Base-by-base conservation (phyloP, 2,888 invertebrate genomes). In the Clostera curtula region DNA sequence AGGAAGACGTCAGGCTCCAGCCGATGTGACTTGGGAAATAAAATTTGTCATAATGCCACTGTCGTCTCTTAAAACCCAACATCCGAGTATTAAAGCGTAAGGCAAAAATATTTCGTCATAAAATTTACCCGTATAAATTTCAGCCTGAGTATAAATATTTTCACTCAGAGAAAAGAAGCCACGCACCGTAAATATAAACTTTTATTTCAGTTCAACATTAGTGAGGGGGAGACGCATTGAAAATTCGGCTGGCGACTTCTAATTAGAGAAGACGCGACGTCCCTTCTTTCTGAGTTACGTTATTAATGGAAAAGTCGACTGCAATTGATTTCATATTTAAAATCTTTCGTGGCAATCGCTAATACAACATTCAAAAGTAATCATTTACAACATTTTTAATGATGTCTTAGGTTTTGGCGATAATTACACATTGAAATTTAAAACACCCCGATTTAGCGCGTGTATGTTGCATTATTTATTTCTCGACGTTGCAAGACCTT, bases 131-230 rank as follows among this genome's bases (percentile, higher is more conserved):
- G 60, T 64, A 65, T 72, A 61, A 74, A 72, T 61, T 74, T 69
- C 34, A 45, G 47, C 48, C 51, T 25, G 55, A 66, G 62, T 73
- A 82, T 82, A 79, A 82, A 80, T 79, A 80, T 79, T n/a, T n/a
- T 80, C 74, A 82, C 80, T 69, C 52, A 44, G 47, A 52, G 61
- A 58, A 60, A 57, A 62, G 63, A 61, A 59, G 50, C 64, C 62
- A 76, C 74, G 75, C 74, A 75, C 75, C 66, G 71, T 74, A 79
- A 80, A 77, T 76, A 80, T 69, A 77, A 80, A 80, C 76, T 82
- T 80, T 79, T 79, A 76, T 79, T 79, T 70, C 66, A 68, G 66
- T 66, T 59, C 57, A 51, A 74, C 70, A 69, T 75, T 71, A 72
- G 65, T 55, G 19, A 12, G 3, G 49, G 56, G 49, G 62, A 57